Conservation (phyloP, 2,888 invertebrate genomes). For the Cepaea hortensis region DNA sequence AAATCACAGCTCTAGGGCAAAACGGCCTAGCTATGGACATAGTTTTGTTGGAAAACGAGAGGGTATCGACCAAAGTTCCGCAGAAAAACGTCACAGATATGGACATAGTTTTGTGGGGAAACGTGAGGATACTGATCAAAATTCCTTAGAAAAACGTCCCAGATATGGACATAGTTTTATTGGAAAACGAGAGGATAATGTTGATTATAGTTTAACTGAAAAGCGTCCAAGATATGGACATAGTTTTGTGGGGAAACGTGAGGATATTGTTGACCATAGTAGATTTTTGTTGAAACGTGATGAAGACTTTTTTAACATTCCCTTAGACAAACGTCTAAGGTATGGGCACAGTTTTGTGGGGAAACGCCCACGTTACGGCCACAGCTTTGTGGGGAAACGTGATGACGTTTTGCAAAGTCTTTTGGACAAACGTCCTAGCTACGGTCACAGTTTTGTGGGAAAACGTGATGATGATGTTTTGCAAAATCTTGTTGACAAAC, state of each 20-base stretch:
- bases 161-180: background rate
- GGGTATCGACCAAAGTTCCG: background rate
- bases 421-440: conserved; percentile 36
- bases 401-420: conserved; percentile 28
- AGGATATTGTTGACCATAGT: background rate
- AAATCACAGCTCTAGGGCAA: background rate
- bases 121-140: conserved; percentile 9
- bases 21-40: conserved; percentile 20
- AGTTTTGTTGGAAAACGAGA: conserved; percentile 36
- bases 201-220: conserved; percentile 42
- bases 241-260: conserved; percentile 44
- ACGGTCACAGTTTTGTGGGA: conserved; percentile 9
- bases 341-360: conserved; percentile 31
- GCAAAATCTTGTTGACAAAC: conserved; percentile 23
- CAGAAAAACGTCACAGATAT: conserved; percentile 17
- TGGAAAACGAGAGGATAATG: conserved; percentile 10
- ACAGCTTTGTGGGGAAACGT: background rate
- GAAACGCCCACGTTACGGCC: conserved; percentile 8
- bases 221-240: conserved; percentile 38
- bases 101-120: conserved; percentile 26
- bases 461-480: background rate
- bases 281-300: conserved; percentile 27
- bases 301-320: background rate
- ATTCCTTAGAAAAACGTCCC: conserved; percentile 23
- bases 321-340: conserved; percentile 32